A percentile compares a stretch with the other conserved stretches of the same genome.
Evolutionary conservation across 2,113 vertebrate genomes (phyloP).

Genomic region (Pandion haliaetus): DNA sequence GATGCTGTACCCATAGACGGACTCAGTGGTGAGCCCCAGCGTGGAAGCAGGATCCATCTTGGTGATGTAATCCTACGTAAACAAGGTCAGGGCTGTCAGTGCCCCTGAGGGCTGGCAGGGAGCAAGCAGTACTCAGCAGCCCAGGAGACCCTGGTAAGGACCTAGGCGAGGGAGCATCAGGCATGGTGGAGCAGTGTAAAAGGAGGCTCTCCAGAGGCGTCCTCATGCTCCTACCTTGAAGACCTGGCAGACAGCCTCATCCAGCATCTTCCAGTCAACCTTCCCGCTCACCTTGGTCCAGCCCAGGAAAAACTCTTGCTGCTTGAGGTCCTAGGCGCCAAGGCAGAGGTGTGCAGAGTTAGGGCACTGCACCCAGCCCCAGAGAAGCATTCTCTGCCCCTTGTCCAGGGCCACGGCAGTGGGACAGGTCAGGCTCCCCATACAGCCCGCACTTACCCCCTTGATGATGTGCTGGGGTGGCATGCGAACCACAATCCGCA

Average conservation of each 20-base stretch:
- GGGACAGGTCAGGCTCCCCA: neutral
- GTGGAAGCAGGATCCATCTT: conserved; percentile 91
- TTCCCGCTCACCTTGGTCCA: conserved; percentile 80
- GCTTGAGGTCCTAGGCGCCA: conserved; percentile 82
- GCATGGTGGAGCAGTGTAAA: neutral
- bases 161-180: neutral
- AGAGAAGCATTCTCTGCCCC: neutral
- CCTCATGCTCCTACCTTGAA: conserved; percentile 79
- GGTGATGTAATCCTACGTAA: conserved; percentile 84
- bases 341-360: neutral
- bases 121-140: neutral
- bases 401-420: accelerated
- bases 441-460: conserved; percentile 76
- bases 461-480: conserved; percentile 87
- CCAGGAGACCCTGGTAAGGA: neutral
- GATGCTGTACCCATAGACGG: conserved; percentile 87
- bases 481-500: conserved; percentile 83
- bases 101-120: neutral
- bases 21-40: conserved; percentile 87
- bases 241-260: conserved; percentile 85
- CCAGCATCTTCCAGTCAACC: conserved; percentile 89
- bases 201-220: neutral
- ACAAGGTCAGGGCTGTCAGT: neutral
- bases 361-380: neutral
- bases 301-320: conserved; percentile 90